These are phyloP conservation scores for Cydia amplana DNA, from an alignment of 1,140 invertebrate species.

Conservation along the genomic window DNA sequence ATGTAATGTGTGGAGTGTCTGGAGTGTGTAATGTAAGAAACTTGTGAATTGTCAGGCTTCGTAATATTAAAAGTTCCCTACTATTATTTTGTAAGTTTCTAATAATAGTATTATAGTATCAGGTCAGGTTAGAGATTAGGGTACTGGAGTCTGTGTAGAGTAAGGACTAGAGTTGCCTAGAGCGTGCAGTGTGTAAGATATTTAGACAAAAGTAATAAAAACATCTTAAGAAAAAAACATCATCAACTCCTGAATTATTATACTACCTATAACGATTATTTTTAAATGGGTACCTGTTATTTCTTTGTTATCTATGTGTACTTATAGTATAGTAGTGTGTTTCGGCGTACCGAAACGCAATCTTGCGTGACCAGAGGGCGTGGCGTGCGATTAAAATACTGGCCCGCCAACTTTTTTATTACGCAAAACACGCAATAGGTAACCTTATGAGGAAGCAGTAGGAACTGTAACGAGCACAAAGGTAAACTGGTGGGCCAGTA, in stretches of 20 bases:
- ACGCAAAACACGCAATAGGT: not conserved
- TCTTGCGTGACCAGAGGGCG: constrained; percentile 71
- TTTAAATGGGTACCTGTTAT: constrained; percentile 36
- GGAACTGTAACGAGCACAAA: not conserved
- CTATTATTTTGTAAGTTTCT: no score
- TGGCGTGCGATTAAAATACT: constrained; percentile 67
- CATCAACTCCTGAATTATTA: not conserved
- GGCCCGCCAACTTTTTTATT: not conserved
- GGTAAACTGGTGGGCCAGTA: not conserved
- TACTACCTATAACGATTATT: not conserved
- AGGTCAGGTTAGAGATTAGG: no score
- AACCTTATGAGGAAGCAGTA: not conserved
- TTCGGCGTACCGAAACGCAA: constrained; percentile 64
- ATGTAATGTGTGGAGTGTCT: no score
- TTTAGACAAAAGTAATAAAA: no score
- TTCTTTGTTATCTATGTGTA: constrained; percentile 35
- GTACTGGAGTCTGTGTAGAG: no score
- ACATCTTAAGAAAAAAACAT: not conserved
- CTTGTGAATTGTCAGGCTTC: no score
- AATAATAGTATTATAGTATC: no score
- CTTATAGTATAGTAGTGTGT: constrained; percentile 40
- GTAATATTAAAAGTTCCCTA: no score
- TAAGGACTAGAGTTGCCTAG: no score
- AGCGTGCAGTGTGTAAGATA: no score
- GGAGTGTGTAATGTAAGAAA: no score